Evolutionary conservation across 2,888 invertebrate species (phyloP).

Genomic region (Cryptops parisi): DNA sequence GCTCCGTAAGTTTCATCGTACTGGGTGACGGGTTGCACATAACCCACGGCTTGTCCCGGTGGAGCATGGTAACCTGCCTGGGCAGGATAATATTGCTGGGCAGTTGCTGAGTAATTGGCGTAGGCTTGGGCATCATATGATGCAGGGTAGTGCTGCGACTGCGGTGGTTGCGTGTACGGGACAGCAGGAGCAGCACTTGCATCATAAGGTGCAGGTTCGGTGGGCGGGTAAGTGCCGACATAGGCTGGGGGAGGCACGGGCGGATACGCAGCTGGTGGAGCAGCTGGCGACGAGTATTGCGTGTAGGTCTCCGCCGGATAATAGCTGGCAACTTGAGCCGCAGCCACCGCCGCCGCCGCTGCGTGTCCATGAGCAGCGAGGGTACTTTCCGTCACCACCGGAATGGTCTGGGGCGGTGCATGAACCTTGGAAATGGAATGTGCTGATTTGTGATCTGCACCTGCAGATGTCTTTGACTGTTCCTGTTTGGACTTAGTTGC

Average conservation of each 20-base stretch:
- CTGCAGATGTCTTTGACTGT: too few relatives aligned
- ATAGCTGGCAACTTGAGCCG: too few relatives aligned
- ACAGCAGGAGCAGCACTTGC: neutral
- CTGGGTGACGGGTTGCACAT: neutral
- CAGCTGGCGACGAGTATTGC: neutral
- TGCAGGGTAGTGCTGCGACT: neutral
- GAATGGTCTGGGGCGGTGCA: too few relatives aligned
- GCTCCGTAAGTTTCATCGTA: neutral
- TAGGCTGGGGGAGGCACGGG: neutral
- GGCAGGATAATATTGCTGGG: neutral
- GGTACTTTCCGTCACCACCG: too few relatives aligned
- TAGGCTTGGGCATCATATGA: neutral
- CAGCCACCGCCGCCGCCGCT: too few relatives aligned
- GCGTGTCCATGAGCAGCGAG: too few relatives aligned
- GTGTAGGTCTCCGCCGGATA: neutral
- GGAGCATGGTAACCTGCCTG: neutral
- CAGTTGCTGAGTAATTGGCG: neutral
- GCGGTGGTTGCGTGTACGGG: neutral
- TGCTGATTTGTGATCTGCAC: too few relatives aligned
- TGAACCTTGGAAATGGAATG: too few relatives aligned
- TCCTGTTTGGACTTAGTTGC: too few relatives aligned
- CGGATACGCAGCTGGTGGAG: neutral
- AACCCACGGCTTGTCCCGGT: too few relatives aligned
- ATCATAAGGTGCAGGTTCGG: neutral
- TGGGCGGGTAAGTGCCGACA: neutral